Evolutionary conservation across 2,113 vertebrate genomes (phyloP).

Genomic region (Clinocottus analis): DNA sequence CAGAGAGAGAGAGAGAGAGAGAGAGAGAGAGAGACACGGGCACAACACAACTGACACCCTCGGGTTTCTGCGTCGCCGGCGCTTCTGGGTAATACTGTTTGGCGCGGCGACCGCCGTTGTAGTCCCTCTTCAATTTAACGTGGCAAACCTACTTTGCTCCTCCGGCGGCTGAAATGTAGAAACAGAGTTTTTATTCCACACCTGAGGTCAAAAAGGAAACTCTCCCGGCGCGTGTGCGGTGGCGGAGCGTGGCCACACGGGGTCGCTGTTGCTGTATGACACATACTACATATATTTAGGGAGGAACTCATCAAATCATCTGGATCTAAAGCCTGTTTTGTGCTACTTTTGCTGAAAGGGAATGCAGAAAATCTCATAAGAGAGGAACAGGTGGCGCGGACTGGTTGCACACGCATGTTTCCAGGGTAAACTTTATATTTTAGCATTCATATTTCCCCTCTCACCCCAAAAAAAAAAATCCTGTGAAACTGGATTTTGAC

Average conservation of each 20-base stretch:
- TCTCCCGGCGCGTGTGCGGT: neutral
- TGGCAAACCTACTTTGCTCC: constrained; percentile 3
- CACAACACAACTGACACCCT: constrained; percentile 49
- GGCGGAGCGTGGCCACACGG: constrained; percentile 59
- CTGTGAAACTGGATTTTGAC: neutral
- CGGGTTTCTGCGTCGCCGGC: constrained; percentile 46
- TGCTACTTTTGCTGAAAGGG: neutral
- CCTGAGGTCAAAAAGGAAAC: constrained; percentile 24
- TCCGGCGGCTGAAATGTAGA: constrained; percentile 23
- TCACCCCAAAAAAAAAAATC: too few relatives aligned
- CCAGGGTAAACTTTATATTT: neutral
- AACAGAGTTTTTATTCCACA: constrained; percentile 9
- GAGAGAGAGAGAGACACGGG: constrained; percentile 25
- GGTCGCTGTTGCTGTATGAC: constrained; percentile 72
- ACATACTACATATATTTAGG: constrained; percentile 21
- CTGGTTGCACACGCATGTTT: neutral
- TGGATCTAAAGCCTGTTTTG: constrained; percentile 1
- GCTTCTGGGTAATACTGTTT: constrained; percentile 31
- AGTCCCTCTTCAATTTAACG: constrained; percentile 20
- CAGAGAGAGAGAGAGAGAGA: constrained; percentile 41
- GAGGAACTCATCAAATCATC: constrained; percentile 6
- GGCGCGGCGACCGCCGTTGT: constrained; percentile 17
- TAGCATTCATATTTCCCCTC: too few relatives aligned
- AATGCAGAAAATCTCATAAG: neutral
- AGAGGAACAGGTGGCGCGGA: neutral